Percentiles rank a stretch among this genome's conserved stretches.
These are phyloP conservation scores for Eurytoma adleriae DNA, from an alignment of 2,888 invertebrate genomes.

Conservation along the genomic window DNA sequence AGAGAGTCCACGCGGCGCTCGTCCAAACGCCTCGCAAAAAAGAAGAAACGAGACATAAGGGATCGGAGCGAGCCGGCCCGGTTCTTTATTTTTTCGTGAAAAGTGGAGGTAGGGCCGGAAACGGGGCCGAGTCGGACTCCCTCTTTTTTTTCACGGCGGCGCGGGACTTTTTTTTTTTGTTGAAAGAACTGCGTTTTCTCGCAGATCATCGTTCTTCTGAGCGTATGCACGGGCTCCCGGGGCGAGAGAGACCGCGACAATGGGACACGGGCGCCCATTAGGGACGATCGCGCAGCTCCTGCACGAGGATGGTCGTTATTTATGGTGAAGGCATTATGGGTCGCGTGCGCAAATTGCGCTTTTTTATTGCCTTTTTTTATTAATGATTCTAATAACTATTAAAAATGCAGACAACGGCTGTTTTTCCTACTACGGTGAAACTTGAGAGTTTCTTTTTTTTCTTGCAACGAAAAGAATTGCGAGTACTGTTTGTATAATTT, in stretches of 20 bases:
- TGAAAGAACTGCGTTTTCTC: constrained; percentile 48
- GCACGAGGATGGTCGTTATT: constrained; percentile 25
- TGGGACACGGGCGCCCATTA: constrained; percentile 42
- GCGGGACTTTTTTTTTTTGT: background rate
- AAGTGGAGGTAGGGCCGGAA: constrained; percentile 46
- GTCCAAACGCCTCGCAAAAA: constrained; percentile 48
- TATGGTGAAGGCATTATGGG: constrained; percentile 15
- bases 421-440: too few species aligned
- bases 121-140: constrained; percentile 15
- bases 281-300: constrained; percentile 23
- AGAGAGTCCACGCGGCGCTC: constrained; percentile 5
- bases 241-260: constrained; percentile 50
- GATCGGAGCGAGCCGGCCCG: background rate
- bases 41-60: background rate
- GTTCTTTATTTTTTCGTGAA: constrained; percentile 44
- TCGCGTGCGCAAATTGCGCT: background rate
- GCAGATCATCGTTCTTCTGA: constrained; percentile 50
- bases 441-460: too few species aligned
- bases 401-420: background rate
- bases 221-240: constrained; percentile 5
- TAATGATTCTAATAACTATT: background rate
- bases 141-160: background rate
- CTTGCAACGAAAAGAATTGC: too few species aligned
- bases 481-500: too few species aligned
- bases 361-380: constrained; percentile 6